Evolutionary conservation across 1,140 invertebrate genomes (phyloP), one percentile per base, ranked within the genome.

Genomic region (Zophobas atratus): DNA sequence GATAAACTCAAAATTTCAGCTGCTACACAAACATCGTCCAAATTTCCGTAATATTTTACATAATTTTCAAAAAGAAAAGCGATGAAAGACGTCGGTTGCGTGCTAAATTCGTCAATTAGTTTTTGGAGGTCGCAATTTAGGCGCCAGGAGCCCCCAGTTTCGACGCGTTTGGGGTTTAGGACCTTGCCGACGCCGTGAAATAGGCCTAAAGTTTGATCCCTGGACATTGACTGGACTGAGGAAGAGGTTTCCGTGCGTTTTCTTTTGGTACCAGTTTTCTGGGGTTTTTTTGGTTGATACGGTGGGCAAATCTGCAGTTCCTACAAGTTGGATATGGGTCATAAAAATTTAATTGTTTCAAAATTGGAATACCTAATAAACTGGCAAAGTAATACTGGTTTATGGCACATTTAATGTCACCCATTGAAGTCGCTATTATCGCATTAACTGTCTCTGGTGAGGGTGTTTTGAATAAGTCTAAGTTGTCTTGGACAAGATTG

Each of bases 41-140:
- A 88, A 73, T 87, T 87, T 0, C 88, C 87, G 78, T 94, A 94
- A 79, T 93, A 93, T 51, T 90, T 90, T 36, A 93, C 82, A 85
- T 93, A 94, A 88, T 95, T 95, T 81, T 93, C 92, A 82, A 92
- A 90, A 3, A 95, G 85, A 82, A 94, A 94, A 67, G 89, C 88
- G 0, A 91, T 84, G 84, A 94, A 93, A 6, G 88, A 89, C 72
- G 81, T 88, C 0, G 93, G 90, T 75, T 92, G 90, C 2, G 89
- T 90, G 35, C 88, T 83, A 82, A 94, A 93, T 77, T 89, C 89
- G 70, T 91, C 89, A 4, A 92, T 88, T 63, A 94, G 86, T 75
- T 91, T 89, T 79, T 91, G 89, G 6, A 94, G 91, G 78, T 90
- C 86, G 82, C 93, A 91, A 32, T 88, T 86, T 67, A 94, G 89